A percentile compares a stretch with the other conserved stretches of the same genome.
Conservation (phyloP, 2,888 invertebrate species). For the Macrostomum cliftonense region DNA sequence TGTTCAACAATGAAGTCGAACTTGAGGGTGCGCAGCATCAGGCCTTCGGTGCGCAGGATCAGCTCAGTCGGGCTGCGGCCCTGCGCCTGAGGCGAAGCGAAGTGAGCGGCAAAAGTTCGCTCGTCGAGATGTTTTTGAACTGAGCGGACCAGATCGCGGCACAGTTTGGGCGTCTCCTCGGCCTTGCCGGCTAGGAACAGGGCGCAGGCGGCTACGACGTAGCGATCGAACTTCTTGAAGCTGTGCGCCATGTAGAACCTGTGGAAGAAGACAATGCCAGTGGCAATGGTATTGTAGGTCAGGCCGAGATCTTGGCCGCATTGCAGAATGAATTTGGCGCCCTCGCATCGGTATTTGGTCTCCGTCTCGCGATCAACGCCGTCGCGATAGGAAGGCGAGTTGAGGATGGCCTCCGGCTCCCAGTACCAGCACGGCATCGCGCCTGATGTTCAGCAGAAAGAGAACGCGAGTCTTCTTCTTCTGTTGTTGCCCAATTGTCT, state of each 20-base stretch:
- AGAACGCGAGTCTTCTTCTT: too few species aligned
- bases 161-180: constrained; percentile 99
- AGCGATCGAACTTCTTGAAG: constrained; percentile 80
- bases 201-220: constrained; percentile 85
- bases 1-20: constrained; percentile 95
- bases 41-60: constrained; percentile 79
- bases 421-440: constrained; percentile 90
- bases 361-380: constrained; percentile 73
- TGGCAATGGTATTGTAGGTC: constrained; percentile 79
- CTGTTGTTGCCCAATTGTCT: too few species aligned
- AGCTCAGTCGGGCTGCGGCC: too few species aligned
- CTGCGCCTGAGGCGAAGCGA: constrained; percentile 44
- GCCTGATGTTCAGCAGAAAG: too few species aligned
- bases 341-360: constrained; percentile 75
- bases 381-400: constrained; percentile 72
- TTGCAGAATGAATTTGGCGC: constrained; percentile 84
- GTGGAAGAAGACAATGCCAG: constrained; percentile 94
- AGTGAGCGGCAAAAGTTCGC: neutral
- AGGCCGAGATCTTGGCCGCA: constrained; percentile 48
- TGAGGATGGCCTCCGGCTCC: constrained; percentile 55
- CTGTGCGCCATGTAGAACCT: constrained; percentile 98
- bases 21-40: constrained; percentile 85
- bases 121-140: neutral
- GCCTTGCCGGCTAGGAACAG: constrained; percentile 93
- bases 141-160: constrained; percentile 59